Percentiles rank a stretch among this genome's conserved stretches.
Evolutionary conservation across 2,113 vertebrate species (phyloP).

Genomic region (crab-eating macaque (Macaca fascicularis)): DNA sequence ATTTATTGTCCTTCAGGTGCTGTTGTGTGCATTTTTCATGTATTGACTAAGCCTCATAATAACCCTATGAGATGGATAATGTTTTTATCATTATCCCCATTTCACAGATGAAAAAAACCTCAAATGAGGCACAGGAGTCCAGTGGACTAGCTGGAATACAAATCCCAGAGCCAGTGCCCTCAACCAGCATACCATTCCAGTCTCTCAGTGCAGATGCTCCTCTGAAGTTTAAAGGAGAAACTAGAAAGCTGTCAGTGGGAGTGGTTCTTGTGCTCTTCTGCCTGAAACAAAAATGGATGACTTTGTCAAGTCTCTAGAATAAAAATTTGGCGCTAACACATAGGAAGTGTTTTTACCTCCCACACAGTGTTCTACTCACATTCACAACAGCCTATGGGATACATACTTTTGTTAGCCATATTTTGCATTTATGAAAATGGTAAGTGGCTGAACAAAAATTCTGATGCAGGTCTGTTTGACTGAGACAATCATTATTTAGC

Average conservation of each 20-base stretch:
- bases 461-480: background rate
- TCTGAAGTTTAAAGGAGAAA: background rate
- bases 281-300: background rate
- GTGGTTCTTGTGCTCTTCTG: background rate
- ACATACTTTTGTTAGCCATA: constrained; percentile 21
- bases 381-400: background rate
- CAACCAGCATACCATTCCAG: background rate
- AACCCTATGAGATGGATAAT: background rate
- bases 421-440: constrained; percentile 33
- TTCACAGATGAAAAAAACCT: constrained; percentile 15
- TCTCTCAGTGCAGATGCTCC: background rate
- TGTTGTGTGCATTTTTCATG: background rate
- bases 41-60: background rate
- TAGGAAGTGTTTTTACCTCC: background rate
- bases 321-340: background rate
- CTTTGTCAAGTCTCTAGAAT: constrained; percentile 20
- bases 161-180: background rate
- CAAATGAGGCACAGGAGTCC: background rate
- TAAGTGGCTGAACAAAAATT: background rate
- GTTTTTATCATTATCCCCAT: background rate
- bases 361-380: background rate
- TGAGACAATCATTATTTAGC: background rate
- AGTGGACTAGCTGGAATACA: background rate
- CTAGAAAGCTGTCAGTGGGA: background rate
- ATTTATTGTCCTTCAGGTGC: background rate